Base-by-base conservation (phyloP, 2,888 invertebrate genomes). In the Xylocampa areola region DNA sequence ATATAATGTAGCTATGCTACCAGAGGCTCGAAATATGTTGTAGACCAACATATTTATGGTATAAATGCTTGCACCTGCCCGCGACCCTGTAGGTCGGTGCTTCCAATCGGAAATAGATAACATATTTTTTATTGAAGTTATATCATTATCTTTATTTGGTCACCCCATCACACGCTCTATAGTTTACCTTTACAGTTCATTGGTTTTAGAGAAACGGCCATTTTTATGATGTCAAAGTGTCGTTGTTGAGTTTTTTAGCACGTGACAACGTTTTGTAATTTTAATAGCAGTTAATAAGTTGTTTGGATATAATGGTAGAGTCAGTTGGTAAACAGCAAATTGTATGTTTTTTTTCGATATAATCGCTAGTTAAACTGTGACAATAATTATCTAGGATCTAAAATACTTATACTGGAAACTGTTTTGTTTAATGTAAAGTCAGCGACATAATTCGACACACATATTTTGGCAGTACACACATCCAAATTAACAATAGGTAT, bases 1-100 rank as follows among this genome's bases (percentile, higher is more conserved):
- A 85, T 82, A 72, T 80, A 63, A 77, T 76, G 79, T 69, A 85
- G 76, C 67, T 83, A 88, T 86, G 84, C 66, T 66, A 49, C 61
- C 27, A 45, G 70, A 85, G 84, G 80, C 73, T 83, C 76, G 70
- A 86, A 88, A 80, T 82, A 88, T 85, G 86, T 69, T 86, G 87
- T 88, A 81, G 43, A 10, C 48, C 66, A 66, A 75, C 81, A 77
- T 82, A 77, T 76, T 78, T 81, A 81, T 50, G 65, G 68, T 68
- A 76, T 66, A 71, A 59, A 59, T 43, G 68, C 39, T 53, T 53
- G 62, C 91, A 90, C 88, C 89, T 90, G 90, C 85, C 70, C 30
- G 23, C 84, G 53, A 61, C 77, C 77, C 79, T 80, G 85, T 77
- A 84, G 85, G 83, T 85, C 80, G 79, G 44, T 50, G 80, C 81